These are phyloP conservation scores for Pterostichus niger DNA, from an alignment of 2,888 invertebrate species.

Conservation along the genomic window DNA sequence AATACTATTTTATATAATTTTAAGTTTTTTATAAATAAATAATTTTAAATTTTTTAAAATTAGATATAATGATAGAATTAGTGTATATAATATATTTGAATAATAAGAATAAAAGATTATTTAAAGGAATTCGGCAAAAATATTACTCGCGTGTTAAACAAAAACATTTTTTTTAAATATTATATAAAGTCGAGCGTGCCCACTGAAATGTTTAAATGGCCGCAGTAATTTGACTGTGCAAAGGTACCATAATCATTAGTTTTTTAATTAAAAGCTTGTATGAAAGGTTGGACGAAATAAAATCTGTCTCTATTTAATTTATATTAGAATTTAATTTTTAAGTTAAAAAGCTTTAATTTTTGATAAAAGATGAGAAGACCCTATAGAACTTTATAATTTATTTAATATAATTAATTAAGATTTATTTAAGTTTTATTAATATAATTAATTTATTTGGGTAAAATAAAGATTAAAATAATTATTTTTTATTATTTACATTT, in stretches of 20 bases:
- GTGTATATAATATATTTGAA: conserved; percentile 76
- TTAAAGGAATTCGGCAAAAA: conserved; percentile 81
- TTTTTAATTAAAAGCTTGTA: too few relatives aligned
- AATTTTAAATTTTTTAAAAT: conserved; percentile 76
- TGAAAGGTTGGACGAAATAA: too few relatives aligned
- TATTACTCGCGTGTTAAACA: conserved; percentile 86
- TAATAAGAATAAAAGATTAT: conserved; percentile 65
- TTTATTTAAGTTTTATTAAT: conserved; percentile 73
- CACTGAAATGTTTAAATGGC: conserved; percentile 86
- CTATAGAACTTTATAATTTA: too few relatives aligned
- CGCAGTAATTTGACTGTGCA: conserved; percentile 89
- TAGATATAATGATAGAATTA: conserved; percentile 82
- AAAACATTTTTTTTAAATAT: conserved; percentile 84
- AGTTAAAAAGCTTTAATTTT: conserved; percentile 78
- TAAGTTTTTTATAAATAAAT: conserved; percentile 76
- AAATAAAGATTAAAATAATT: conserved; percentile 79
- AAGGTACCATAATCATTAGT: conserved; percentile 91
- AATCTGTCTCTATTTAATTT: too few relatives aligned
- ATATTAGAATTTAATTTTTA: too few relatives aligned
- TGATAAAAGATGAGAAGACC: too few relatives aligned
- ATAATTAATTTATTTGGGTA: conserved; percentile 83
- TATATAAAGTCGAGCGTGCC: conserved; percentile 86
- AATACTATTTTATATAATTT: conserved; percentile 76
- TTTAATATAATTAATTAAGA: conserved; percentile 75
- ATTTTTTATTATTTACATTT: too few relatives aligned